A percentile compares a stretch with the other conserved stretches of the same genome.
Evolutionary conservation across 92 coral and sea anemone genomes (phyloP).

Genomic region (Porites evermanni): DNA sequence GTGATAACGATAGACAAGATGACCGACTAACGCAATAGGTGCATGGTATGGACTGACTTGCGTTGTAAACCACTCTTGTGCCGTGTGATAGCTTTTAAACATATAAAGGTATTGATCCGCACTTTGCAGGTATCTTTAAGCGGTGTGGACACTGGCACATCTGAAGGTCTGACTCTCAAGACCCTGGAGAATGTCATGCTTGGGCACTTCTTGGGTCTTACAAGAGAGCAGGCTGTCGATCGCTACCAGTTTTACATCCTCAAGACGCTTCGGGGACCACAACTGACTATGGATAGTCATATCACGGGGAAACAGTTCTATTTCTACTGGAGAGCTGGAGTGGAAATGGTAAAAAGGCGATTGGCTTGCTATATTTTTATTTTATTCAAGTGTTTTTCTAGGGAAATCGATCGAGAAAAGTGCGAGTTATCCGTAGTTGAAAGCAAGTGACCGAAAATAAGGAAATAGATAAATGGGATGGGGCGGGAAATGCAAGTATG

Average conservation of each 20-base stretch:
- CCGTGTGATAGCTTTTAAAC: too few species aligned
- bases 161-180: slow-evolving; percentile 11
- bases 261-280: slow-evolving; percentile 18
- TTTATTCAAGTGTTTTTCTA: background rate
- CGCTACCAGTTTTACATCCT: background rate
- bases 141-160: background rate
- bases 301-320: slow-evolving; percentile 13
- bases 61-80: too few species aligned
- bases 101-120: background rate
- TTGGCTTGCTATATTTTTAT: slow-evolving; percentile 1
- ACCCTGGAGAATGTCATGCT: slow-evolving; percentile 24
- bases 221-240: slow-evolving; percentile 8
- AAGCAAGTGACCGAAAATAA: too few species aligned
- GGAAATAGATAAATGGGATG: too few species aligned
- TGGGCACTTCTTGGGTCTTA: slow-evolving; percentile 25
- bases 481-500: too few species aligned
- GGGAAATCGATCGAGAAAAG: background rate
- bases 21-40: too few species aligned
- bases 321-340: slow-evolving; percentile 21
- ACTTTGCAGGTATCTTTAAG: slow-evolving; percentile 32
- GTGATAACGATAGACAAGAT: too few species aligned
- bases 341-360: slow-evolving; percentile 29
- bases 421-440: background rate
- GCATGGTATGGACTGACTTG: too few species aligned
- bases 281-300: slow-evolving; percentile 20